Base-by-base conservation (phyloP, 2,888 invertebrate genomes). In the Drosophila prolongata region DNA sequence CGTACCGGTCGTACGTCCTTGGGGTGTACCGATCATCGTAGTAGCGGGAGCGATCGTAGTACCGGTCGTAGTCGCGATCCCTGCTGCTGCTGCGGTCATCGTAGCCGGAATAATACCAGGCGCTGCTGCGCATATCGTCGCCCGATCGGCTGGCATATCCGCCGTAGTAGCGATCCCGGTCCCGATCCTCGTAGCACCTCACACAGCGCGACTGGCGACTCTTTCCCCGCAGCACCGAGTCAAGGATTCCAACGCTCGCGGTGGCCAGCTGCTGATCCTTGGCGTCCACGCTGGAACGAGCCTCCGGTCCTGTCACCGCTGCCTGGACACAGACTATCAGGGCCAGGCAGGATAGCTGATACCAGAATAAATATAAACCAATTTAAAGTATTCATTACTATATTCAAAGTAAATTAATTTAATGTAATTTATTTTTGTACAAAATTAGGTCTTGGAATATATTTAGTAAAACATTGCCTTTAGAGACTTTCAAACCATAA, bases 131-230 rank as follows among this genome's bases (percentile, higher is more conserved):
- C n/a, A 86, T 78, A 56, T 92, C 91, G 19, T 91, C 92, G n/a
- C 61, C 72, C 3, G 82, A 61, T 6, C 91, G 83, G 70, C 90
- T 80, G 0, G 87, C 73, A 50, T 91, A 90, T 9, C 83, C 80
- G 10, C 76, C 59, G 16, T 71, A 60, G 9, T 49, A 57, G n/a
- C 65, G 67, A 56, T 82, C 78, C 1, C 73, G 64, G 19, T 50
- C 57, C 1, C 90, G 90, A 73, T 92, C 91, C 68, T 92, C 92
- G 52, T 91, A 91, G 76, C 92, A 92, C 35, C 91, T 87, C 43
- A 91, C 91, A 76, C 92, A 92, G 40, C 92, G 89, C 10, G 90
- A 91, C 61, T 92, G 92, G 3, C 92, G 85, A 59, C 89, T 90
- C 75, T 67, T 77, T 47, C 89, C 84, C 1, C 71, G 76, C 5